Conservation (phyloP, 2,888 invertebrate species). For the Strigamia maritima region DNA sequence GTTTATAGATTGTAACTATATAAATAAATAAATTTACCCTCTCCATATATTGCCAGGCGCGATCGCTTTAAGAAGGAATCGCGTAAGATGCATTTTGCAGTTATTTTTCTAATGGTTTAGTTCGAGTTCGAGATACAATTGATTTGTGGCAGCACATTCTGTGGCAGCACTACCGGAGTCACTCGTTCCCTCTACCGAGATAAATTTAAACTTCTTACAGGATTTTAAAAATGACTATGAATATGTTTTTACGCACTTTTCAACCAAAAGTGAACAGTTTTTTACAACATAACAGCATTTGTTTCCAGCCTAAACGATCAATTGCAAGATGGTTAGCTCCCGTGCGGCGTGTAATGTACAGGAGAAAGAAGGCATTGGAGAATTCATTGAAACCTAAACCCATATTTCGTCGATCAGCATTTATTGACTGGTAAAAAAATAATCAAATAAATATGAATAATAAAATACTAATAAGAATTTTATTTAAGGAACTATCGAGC, state of each 20-base stretch:
- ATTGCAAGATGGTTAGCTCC: neutral
- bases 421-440: neutral
- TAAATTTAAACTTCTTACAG: neutral
- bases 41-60: conserved; percentile 29
- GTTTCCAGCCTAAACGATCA: neutral
- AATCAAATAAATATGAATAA: neutral
- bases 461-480: neutral
- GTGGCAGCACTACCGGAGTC: too few relatives aligned
- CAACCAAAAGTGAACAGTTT: neutral
- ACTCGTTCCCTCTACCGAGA: neutral
- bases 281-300: neutral
- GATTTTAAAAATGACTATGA: neutral
- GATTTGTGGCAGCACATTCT: neutral
- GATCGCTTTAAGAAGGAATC: neutral
- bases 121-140: neutral
- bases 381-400: neutral
- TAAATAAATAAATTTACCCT: neutral
- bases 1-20: neutral
- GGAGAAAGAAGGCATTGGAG: neutral
- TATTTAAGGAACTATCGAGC: conserved; percentile 75
- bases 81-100: conserved; percentile 13
- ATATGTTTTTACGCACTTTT: neutral
- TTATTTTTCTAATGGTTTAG: neutral
- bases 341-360: neutral
- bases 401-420: neutral